phyloP scores from a whole-genome alignment of 1,140 invertebrate genomes.

The Ctenoplectra terminalis region DNA sequence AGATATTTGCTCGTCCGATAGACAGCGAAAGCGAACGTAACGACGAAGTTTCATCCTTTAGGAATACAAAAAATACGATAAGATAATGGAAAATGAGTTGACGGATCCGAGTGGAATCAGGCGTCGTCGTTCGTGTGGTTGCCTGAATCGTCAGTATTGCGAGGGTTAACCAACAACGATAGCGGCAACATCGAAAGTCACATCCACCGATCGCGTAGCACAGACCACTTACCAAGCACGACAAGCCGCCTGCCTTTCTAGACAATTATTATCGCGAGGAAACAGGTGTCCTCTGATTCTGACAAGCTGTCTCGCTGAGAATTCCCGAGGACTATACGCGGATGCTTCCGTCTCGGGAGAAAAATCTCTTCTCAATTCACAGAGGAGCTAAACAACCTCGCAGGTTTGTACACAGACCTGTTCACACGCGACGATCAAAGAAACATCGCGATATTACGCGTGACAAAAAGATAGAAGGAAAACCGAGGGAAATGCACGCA shows the following conservation, averaged over 20 bases:
- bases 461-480: not conserved
- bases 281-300: not conserved
- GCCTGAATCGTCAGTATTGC: too few species aligned
- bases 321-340: not conserved
- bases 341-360: not conserved
- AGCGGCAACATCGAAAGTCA: conserved; percentile 5
- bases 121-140: too few species aligned
- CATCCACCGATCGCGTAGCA: conserved; percentile 3
- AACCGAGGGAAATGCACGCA: conserved; percentile 12
- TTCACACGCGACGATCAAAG: conserved; percentile 42
- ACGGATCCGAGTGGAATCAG: too few species aligned
- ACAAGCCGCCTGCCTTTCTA: not conserved
- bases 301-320: not conserved
- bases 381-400: not conserved
- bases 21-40: too few species aligned
- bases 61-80: too few species aligned
- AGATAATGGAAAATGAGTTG: too few species aligned
- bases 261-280: conserved; percentile 25
- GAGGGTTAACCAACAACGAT: not conserved
- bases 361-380: conserved; percentile 2
- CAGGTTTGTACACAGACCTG: not conserved
- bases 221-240: conserved; percentile 36
- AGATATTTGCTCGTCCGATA: too few species aligned
- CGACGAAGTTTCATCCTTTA: too few species aligned
- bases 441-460: conserved; percentile 3